Evolutionary conservation across 2,113 vertebrate genomes (phyloP).

Genomic region (Engraulis encrasicolus): DNA sequence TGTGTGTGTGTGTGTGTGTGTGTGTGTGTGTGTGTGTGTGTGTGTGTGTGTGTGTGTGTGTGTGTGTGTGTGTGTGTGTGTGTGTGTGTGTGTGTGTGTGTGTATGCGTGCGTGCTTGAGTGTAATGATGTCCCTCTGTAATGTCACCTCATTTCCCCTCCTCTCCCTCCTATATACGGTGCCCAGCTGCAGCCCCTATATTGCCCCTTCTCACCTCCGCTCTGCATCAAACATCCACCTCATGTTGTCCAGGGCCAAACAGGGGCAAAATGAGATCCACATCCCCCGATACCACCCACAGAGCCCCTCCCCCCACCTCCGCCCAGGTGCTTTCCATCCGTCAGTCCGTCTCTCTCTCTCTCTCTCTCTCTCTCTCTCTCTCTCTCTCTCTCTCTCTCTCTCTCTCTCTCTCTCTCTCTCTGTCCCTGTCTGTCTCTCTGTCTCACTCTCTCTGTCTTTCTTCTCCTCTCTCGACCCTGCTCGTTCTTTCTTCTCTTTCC

Average conservation of each 20-base stretch:
- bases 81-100: constrained; percentile 19
- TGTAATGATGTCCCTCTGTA: not conserved
- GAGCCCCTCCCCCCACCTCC: not conserved
- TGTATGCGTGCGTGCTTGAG: constrained; percentile 15
- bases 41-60: not conserved
- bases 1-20: not conserved
- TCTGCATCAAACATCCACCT: not conserved
- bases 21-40: constrained; percentile 21
- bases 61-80: not conserved
- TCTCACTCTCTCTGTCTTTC: not conserved
- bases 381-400: too few relatives aligned
- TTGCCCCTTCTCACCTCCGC: not conserved
- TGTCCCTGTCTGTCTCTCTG: too few relatives aligned
- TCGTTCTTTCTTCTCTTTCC: too few relatives aligned
- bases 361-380: not conserved
- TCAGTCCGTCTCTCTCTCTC: too few relatives aligned
- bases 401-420: not conserved
- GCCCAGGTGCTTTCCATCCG: not conserved
- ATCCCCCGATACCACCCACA: too few relatives aligned
- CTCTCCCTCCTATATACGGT: not conserved
- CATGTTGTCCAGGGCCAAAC: not conserved
- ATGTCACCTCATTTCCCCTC: not conserved
- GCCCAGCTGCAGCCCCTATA: not conserved
- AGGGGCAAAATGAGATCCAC: not conserved
- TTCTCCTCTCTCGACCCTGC: too few relatives aligned